Evolutionary conservation across 2,888 invertebrate species (phyloP).

Genomic region (Apotomis capreana): DNA sequence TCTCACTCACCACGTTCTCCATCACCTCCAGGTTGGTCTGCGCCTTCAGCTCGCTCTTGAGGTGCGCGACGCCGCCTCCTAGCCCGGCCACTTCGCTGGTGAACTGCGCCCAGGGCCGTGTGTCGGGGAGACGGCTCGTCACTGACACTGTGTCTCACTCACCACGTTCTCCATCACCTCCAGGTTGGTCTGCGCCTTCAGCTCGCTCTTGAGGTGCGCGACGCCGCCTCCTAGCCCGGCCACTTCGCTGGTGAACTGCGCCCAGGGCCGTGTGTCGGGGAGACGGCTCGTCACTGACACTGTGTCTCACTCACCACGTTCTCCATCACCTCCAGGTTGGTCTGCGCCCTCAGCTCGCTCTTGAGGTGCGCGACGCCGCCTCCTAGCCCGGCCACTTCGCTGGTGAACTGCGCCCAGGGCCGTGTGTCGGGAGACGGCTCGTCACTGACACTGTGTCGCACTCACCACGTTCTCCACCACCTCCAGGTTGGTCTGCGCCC

Average conservation of each 20-base stretch:
- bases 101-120: slow-evolving; percentile 88
- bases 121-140: slow-evolving; percentile 92
- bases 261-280: slow-evolving; percentile 89
- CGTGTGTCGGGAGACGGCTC: slow-evolving; percentile 90
- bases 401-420: slow-evolving; percentile 88
- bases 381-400: slow-evolving; percentile 94
- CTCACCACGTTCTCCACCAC: slow-evolving; percentile 58
- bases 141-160: slow-evolving; percentile 61
- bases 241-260: slow-evolving; percentile 91
- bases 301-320: slow-evolving; percentile 54
- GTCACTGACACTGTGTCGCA: slow-evolving; percentile 79
- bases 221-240: slow-evolving; percentile 96
- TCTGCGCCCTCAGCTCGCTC: slow-evolving; percentile 84
- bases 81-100: slow-evolving; percentile 93
- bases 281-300: slow-evolving; percentile 87
- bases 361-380: slow-evolving; percentile 96
- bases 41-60: slow-evolving; percentile 88
- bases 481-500: slow-evolving; percentile 64
- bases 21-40: slow-evolving; percentile 63
- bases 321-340: slow-evolving; percentile 57
- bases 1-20: slow-evolving; percentile 56
- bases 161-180: slow-evolving; percentile 56
- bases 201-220: slow-evolving; percentile 93
- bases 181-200: slow-evolving; percentile 67
- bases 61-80: slow-evolving; percentile 95